A percentile compares a stretch with the other conserved stretches of the same genome.
These are phyloP conservation scores for Crotophaga sulcirostris DNA, from an alignment of 2,113 vertebrate species.

Conservation along the genomic window DNA sequence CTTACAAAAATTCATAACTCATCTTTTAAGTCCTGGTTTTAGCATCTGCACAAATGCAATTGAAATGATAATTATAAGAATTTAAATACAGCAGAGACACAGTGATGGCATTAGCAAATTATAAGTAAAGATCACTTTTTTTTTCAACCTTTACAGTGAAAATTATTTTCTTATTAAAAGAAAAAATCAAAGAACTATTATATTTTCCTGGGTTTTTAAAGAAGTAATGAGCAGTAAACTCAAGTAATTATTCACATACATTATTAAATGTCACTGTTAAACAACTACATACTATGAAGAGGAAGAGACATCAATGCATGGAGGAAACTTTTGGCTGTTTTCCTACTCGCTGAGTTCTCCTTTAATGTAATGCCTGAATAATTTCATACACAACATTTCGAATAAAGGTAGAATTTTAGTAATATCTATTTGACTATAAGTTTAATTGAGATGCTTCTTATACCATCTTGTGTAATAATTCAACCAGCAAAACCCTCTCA, in stretches of 20 bases:
- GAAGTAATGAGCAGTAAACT: slow-evolving; percentile 75
- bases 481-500: slow-evolving; percentile 62
- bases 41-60: not conserved
- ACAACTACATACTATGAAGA: slow-evolving; percentile 15
- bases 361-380: slow-evolving; percentile 55
- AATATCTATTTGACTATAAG: slow-evolving; percentile 56
- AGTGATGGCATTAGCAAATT: slow-evolving; percentile 29
- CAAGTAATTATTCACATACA: slow-evolving; percentile 65
- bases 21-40: not conserved
- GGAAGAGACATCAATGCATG: slow-evolving; percentile 22
- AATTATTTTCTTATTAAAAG: slow-evolving; percentile 65
- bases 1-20: not conserved
- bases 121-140: slow-evolving; percentile 56
- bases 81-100: slow-evolving; percentile 41
- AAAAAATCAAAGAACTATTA: slow-evolving; percentile 57
- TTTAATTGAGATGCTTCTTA: slow-evolving; percentile 72
- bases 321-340: slow-evolving; percentile 49
- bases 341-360: slow-evolving; percentile 51
- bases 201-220: slow-evolving; percentile 63
- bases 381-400: slow-evolving; percentile 66
- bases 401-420: slow-evolving; percentile 54
- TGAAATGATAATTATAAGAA: slow-evolving; percentile 42
- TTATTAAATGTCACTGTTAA: slow-evolving; percentile 70
- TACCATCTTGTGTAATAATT: slow-evolving; percentile 52
- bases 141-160: slow-evolving; percentile 70